Evolutionary conservation across 2,113 vertebrate species (phyloP).

Genomic region (Xyliphius kryptos): DNA sequence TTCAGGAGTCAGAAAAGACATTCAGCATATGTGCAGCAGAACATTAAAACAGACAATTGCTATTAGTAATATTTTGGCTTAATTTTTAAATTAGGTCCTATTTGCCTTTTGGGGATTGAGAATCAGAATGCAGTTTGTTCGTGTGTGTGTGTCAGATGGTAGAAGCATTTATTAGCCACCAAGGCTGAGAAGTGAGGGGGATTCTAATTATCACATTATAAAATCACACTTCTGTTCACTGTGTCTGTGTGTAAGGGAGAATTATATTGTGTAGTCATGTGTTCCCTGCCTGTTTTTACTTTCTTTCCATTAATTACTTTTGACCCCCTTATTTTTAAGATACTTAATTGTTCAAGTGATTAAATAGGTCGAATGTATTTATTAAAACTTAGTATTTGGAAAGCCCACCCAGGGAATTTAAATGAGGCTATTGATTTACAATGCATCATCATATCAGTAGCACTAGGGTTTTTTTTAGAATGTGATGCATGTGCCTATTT

Average conservation of each 20-base stretch:
- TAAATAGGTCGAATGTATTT: no score
- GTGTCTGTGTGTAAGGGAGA: conserved; percentile 16
- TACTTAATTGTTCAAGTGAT: no score
- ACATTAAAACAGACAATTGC: no score
- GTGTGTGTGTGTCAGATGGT: conserved; percentile 41
- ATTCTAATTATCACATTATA: conserved; percentile 45
- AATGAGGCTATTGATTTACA: background rate
- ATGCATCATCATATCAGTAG: background rate
- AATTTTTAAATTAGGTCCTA: background rate
- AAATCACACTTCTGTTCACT: conserved; percentile 27
- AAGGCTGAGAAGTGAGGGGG: conserved; percentile 43
- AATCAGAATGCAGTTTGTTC: background rate
- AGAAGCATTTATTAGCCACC: conserved; percentile 44
- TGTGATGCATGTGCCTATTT: conserved; percentile 1
- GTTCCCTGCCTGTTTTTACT: conserved; percentile 12
- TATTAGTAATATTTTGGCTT: background rate
- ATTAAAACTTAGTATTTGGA: background rate
- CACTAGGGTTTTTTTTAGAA: background rate
- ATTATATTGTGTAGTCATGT: conserved; percentile 20
- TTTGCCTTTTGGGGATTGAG: no score
- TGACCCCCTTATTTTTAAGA: no score
- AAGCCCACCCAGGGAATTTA: background rate
- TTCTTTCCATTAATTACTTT: background rate
- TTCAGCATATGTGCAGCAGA: no score
- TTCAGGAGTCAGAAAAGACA: no score